Evolutionary conservation across 2,113 vertebrate species (phyloP), one percentile per base, ranked within the genome.

Genomic region (Coptodon bakossiorum): DNA sequence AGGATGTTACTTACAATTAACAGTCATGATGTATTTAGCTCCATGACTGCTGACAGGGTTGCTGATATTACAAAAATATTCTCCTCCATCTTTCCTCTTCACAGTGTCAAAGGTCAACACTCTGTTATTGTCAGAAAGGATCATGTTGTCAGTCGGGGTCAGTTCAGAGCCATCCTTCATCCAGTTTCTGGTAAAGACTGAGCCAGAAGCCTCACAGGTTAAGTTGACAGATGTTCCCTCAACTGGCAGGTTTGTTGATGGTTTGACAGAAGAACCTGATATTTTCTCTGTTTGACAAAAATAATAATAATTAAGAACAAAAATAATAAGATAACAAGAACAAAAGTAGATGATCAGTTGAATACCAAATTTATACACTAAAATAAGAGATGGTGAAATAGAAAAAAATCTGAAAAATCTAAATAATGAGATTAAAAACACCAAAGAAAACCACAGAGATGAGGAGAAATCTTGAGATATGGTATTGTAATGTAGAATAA

Each of bases 1-100:
- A 73, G 9, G 7, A 6, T 59, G 17, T 50, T 57, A 87, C 93
- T 88, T 81, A 95, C 94, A 94, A 14, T 83, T 91, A 43, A 95
- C 88, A 31, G 1, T 31, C 68, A 95, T 38, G 2, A 1, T 2
- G 84, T 79, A 86, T 17, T 9, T 29, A 22, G 3, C 57, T 6
- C 1, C 84, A 6, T 16, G 3, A 24, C 6, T 80, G 83, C 68
- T 88, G 66, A 91, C 0, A 0, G 90, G 87, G 87, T 93, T 95
- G 7, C 31, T 87, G 40, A 92, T 14, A 2, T 4, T 80, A 16
- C 93, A 94, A 0, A 86, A 56, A 71, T 95, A 95, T 61, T 80
- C 22, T 8, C 93, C 22, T 8, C 93, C 94, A 3, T 94, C 87
- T 40, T 73, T 48, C 82, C 59, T 92, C 0, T n/a, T 53, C 38